Conservation (phyloP, 2,888 invertebrate species). For the Plagiodera versicolora region DNA sequence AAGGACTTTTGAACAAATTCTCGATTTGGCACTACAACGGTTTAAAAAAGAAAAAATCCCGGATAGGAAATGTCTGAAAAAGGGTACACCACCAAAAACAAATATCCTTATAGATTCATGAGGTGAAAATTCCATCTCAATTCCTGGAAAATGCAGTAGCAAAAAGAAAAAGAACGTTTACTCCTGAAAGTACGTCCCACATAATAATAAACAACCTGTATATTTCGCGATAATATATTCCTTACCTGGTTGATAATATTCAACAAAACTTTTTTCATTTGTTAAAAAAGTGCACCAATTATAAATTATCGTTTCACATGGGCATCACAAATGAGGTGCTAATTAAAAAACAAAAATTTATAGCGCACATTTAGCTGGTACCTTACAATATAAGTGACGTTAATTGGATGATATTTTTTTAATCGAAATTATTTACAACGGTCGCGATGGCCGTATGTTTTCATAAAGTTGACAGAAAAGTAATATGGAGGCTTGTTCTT, state of each 20-base stretch:
- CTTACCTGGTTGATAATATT: background rate
- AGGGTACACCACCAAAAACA: too few relatives aligned
- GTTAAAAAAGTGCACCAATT: slow-evolving; percentile 28
- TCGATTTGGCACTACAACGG: too few relatives aligned
- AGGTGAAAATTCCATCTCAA: too few relatives aligned
- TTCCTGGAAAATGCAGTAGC: too few relatives aligned
- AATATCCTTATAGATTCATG: too few relatives aligned
- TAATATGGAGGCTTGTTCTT: slow-evolving; percentile 19
- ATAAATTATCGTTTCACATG: slow-evolving; percentile 27
- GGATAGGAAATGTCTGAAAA: too few relatives aligned
- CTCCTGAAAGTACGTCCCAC: too few relatives aligned
- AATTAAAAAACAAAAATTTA: slow-evolving; percentile 30
- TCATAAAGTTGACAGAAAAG: slow-evolving; percentile 22
- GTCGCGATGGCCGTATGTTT: slow-evolving; percentile 23
- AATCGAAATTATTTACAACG: slow-evolving; percentile 27
- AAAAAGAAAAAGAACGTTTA: too few relatives aligned
- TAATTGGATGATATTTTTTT: slow-evolving; percentile 27
- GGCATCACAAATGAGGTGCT: slow-evolving; percentile 30
- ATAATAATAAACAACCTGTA: too few relatives aligned
- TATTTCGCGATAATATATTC: too few relatives aligned
- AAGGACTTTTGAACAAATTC: too few relatives aligned
- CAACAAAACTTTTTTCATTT: slow-evolving; percentile 21
- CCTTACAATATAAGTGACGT: slow-evolving; percentile 24
- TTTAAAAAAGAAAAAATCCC: too few relatives aligned
- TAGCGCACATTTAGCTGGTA: slow-evolving; percentile 23